Conservation (phyloP, 2,888 invertebrate genomes). For the Gastracanthus pulcherrimus region DNA sequence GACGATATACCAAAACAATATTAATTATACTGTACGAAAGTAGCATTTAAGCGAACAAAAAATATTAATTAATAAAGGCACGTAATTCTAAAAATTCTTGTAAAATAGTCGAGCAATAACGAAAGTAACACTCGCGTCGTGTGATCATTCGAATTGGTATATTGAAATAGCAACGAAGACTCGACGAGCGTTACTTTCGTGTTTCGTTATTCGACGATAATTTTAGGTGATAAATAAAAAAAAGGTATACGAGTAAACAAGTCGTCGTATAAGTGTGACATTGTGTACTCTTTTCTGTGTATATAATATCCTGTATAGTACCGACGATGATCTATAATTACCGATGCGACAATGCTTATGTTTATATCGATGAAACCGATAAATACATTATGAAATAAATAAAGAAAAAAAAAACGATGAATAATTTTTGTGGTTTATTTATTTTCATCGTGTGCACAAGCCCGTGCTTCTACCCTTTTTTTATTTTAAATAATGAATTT, state of each 20-base stretch:
- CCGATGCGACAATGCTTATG: slow-evolving; percentile 71
- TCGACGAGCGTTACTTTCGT: neutral
- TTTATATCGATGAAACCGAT: slow-evolving; percentile 73
- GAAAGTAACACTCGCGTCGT: slow-evolving; percentile 41
- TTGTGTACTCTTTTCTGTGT: slow-evolving; percentile 70
- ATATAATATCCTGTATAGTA: slow-evolving; percentile 73
- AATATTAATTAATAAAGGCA: slow-evolving; percentile 57
- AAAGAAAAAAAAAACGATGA: slow-evolving; percentile 64
- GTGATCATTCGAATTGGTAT: neutral
- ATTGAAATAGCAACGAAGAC: neutral
- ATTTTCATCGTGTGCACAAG: neutral
- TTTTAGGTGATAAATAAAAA: slow-evolving; percentile 38
- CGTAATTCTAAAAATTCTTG: slow-evolving; percentile 52
- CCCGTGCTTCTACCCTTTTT: neutral
- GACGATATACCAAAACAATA: slow-evolving; percentile 77
- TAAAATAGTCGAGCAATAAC: slow-evolving; percentile 31
- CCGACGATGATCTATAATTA: slow-evolving; percentile 68
- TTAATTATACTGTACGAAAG: slow-evolving; percentile 65
- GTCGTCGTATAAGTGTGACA: slow-evolving; percentile 68
- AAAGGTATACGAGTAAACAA: slow-evolving; percentile 62
- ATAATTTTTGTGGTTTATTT: slow-evolving; percentile 71
- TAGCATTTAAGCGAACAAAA: slow-evolving; percentile 63
- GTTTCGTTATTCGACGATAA: slow-evolving; percentile 18
- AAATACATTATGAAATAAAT: slow-evolving; percentile 72
- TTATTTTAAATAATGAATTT: slow-evolving; percentile 57